Evolutionary conservation across 2,797 vertebrate species (phyloP), one percentile per base, ranked within the genome.

Genomic region (Hydrophis major): DNA sequence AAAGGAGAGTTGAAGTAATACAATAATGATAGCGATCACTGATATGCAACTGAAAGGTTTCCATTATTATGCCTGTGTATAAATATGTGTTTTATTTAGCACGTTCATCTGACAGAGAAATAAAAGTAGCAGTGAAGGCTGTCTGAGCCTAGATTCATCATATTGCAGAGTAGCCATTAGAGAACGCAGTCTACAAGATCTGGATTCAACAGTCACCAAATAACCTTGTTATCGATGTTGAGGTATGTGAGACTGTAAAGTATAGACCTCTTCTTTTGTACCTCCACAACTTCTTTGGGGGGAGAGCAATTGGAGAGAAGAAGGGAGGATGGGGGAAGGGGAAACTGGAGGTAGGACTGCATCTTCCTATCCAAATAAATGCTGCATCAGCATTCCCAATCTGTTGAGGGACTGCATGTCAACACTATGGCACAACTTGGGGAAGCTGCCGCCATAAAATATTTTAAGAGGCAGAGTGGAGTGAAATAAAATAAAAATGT

Each of bases 401-500:
- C 97, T 97, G 98, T 98, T 94, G 91, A 98, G 98, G 97, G 98
- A 98, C 97, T 98, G 98, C 98, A 98, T 98, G 98, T 98, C 99
- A 99, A 98, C 98, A 98, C 97, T 97, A 95, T 88, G 96, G 97
- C 97, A 97, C 98, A 98, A 98, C 97, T 98, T 97, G 94, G 97
- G 96, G 97, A 91, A 98, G 97, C 97, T 98, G 97, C 97, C 97
- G 97, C 97, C 97, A 96, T 98, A 98, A 98, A 98, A 98, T 98
- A 98, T 98, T 98, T 98, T 98, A 98, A 98, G 98, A 98, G 97
- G 97, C 97, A 97, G 97, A 97, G 97, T 97, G 97, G 97, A 98
- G 97, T 97, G 98, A 98, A 98, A 98, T 98, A 98, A 98, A 98
- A 98, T 98, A 98, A 98, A 98, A 98, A 98, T 97, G 98, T 98